A percentile compares a stretch with the other conserved stretches of the same genome.
Conservation (phyloP, 1,140 invertebrate species). For the Drosophila ohnishii region DNA sequence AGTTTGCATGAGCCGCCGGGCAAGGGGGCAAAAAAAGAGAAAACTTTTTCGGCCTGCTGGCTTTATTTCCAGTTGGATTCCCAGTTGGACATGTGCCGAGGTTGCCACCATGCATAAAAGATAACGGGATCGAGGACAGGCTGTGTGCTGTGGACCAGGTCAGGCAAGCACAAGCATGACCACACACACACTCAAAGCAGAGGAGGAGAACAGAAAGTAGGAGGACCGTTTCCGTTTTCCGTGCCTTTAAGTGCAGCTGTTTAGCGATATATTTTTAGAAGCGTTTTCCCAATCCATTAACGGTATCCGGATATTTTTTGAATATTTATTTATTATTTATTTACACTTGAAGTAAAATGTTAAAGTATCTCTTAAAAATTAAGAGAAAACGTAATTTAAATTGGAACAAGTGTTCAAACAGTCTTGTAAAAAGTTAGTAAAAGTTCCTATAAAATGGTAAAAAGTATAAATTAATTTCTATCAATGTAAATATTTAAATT, state of each 20-base stretch:
- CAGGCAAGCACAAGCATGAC: not conserved
- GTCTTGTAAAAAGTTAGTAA: too few species aligned
- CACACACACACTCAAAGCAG: not conserved
- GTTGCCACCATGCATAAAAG: constrained; percentile 58
- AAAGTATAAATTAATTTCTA: not conserved
- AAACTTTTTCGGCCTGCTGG: constrained; percentile 23
- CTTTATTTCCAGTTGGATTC: constrained; percentile 13
- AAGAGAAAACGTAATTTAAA: too few species aligned
- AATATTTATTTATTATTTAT: constrained; percentile 8
- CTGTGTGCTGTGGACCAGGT: constrained; percentile 5
- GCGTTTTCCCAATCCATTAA: constrained; percentile 36
- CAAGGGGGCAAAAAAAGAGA: not conserved
- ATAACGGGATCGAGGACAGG: constrained; percentile 16
- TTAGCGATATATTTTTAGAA: constrained; percentile 11
- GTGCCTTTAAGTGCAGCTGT: constrained; percentile 33
- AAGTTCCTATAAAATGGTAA: too few species aligned
- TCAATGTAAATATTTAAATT: constrained; percentile 1
- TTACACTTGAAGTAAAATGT: not conserved
- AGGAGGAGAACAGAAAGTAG: not conserved
- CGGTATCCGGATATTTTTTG: not conserved
- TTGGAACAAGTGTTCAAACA: too few species aligned
- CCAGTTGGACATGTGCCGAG: constrained; percentile 35
- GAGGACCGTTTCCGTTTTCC: constrained; percentile 15
- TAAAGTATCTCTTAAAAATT: too few species aligned
- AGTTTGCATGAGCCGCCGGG: constrained; percentile 37